phyloP scores from a whole-genome alignment of 1,140 invertebrate genomes.

The Meteorus sp. region DNA sequence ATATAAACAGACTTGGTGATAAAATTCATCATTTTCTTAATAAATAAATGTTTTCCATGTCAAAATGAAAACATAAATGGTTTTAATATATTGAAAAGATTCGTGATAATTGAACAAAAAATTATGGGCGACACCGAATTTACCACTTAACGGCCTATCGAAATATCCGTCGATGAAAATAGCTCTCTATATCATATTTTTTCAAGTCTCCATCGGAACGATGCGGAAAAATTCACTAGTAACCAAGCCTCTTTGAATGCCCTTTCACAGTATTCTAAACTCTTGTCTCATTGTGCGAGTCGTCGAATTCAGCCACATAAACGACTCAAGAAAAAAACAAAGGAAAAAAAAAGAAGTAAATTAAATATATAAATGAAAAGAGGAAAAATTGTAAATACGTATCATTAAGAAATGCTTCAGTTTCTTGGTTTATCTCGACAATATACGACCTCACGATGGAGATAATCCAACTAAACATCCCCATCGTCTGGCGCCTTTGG shows the following conservation, averaged over 20 bases:
- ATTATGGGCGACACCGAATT: no score
- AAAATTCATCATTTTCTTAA: no score
- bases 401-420: conserved; percentile 42
- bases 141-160: no score
- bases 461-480: conserved; percentile 6
- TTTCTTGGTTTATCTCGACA: conserved; percentile 47
- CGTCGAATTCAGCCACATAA: conserved; percentile 8
- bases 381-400: conserved; percentile 44
- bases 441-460: conserved; percentile 36
- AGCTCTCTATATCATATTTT: no score
- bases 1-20: no score
- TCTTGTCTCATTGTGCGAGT: not conserved
- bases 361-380: conserved; percentile 5
- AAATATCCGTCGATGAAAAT: no score
- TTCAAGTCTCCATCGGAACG: not conserved
- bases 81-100: no score
- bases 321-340: conserved; percentile 19
- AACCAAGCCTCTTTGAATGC: not conserved
- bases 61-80: not conserved
- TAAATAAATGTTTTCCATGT: no score
- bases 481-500: conserved; percentile 23
- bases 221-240: not conserved
- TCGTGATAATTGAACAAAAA: no score
- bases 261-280: not conserved
- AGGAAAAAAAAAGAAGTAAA: conserved; percentile 4